Conservation (phyloP, 2,888 invertebrate genomes). For the Baccha elongata region DNA sequence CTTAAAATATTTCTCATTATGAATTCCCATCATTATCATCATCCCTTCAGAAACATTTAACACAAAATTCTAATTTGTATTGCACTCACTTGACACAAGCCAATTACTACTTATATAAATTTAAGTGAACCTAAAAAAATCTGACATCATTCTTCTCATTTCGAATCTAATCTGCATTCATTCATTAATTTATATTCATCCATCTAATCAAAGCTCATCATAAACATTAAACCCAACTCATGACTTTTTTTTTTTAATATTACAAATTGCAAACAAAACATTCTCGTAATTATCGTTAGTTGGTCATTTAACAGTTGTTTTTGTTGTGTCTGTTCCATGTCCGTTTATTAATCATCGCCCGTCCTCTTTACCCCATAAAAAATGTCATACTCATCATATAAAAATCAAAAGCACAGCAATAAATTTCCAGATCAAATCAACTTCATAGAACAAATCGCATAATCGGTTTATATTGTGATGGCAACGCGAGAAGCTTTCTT, state of each 20-base stretch:
- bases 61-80: slow-evolving; percentile 22
- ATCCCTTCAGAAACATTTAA: slow-evolving; percentile 29
- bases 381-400: background rate
- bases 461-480: slow-evolving; percentile 18
- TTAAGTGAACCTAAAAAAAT: slow-evolving; percentile 54
- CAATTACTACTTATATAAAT: no score
- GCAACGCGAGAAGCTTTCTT: slow-evolving; percentile 6
- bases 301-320: slow-evolving; percentile 57
- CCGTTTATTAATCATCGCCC: slow-evolving; percentile 45
- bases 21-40: background rate
- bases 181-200: slow-evolving; percentile 18
- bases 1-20: no score
- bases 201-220: slow-evolving; percentile 27
- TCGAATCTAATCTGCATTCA: slow-evolving; percentile 55
- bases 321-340: slow-evolving; percentile 55
- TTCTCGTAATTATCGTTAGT: slow-evolving; percentile 52
- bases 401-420: slow-evolving; percentile 21
- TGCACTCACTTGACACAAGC: slow-evolving; percentile 20
- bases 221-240: slow-evolving; percentile 22
- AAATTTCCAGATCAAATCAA: slow-evolving; percentile 55
- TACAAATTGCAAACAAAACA: slow-evolving; percentile 44
- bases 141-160: slow-evolving; percentile 68
- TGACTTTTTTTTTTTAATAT: slow-evolving; percentile 7
- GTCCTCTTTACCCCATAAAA: slow-evolving; percentile 15
- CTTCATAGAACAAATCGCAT: slow-evolving; percentile 40